phyloP scores from a whole-genome alignment of 92 coral and sea anemone species.

The Muricea muricata region DNA sequence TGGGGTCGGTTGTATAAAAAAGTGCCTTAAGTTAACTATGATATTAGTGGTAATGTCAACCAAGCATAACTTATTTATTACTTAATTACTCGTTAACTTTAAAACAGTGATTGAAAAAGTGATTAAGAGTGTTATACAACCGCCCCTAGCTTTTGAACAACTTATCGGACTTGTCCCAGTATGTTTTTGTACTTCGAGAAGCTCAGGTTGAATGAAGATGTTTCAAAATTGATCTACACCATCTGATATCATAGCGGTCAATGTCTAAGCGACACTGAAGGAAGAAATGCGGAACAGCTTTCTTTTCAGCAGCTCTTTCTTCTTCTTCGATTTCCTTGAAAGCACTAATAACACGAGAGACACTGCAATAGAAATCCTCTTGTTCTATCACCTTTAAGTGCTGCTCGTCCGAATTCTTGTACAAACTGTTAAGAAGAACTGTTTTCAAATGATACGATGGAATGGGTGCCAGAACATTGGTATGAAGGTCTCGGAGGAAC shows the following conservation, averaged over 20 bases:
- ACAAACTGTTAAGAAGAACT: neutral
- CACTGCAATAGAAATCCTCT: neutral
- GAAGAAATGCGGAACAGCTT: conserved; percentile 21
- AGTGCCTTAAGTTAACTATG: too few species aligned
- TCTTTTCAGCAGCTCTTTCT: neutral
- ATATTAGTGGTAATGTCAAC: too few species aligned
- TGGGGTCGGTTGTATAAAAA: too few species aligned
- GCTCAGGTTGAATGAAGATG: neutral
- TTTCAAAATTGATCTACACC: neutral
- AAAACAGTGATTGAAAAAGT: too few species aligned
- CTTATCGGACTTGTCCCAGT: too few species aligned
- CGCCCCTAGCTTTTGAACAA: too few species aligned
- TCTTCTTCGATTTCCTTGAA: neutral
- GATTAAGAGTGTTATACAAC: too few species aligned
- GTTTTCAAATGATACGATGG: conserved; percentile 34
- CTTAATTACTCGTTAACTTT: too few species aligned
- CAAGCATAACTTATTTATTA: too few species aligned
- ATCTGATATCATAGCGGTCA: conserved; percentile 2
- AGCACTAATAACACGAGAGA: neutral
- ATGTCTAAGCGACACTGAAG: neutral
- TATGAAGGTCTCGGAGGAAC: conserved; percentile 38
- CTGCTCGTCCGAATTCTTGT: neutral
- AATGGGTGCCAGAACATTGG: neutral
- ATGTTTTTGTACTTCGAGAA: too few species aligned
- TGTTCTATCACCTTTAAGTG: neutral